Conservation (phyloP, 2,113 vertebrate species). For the Rattus norvegicus region DNA sequence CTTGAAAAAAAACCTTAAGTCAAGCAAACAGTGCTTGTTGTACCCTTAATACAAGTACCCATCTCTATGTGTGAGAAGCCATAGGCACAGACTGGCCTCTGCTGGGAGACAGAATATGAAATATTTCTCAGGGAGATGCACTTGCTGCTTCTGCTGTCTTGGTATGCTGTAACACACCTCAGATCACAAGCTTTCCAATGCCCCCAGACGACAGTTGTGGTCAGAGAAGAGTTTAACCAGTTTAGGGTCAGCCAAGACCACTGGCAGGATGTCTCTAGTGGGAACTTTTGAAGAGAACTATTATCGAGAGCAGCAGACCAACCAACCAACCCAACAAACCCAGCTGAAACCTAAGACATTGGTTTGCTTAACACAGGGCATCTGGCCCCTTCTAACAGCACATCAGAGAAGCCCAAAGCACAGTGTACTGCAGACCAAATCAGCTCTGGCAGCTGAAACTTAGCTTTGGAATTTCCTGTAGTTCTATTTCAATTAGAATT, state of each 20-base stretch:
- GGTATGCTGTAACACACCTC: background rate
- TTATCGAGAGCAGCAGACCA: background rate
- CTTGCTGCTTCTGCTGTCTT: background rate
- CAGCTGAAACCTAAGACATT: slow-evolving; percentile 58
- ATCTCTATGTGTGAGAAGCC: background rate
- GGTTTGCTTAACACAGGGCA: slow-evolving; percentile 53
- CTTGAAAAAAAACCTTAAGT: background rate
- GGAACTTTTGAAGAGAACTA: slow-evolving; percentile 46
- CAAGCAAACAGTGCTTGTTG: background rate
- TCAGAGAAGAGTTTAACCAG: background rate
- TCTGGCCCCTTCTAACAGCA: slow-evolving; percentile 40
- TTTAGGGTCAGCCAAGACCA: slow-evolving; percentile 38
- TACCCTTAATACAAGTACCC: background rate
- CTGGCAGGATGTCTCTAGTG: background rate
- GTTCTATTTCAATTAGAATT: slow-evolving; percentile 73
- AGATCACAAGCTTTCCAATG: slow-evolving; percentile 12
- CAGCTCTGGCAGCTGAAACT: slow-evolving; percentile 33
- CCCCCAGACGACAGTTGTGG: background rate
- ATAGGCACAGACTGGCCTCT: background rate
- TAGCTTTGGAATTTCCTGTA: slow-evolving; percentile 75
- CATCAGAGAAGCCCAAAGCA: slow-evolving; percentile 48
- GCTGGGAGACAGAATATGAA: too few species aligned
- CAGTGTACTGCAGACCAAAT: background rate
- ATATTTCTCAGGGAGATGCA: background rate
- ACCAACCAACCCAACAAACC: background rate